Conservation (phyloP, 2,888 invertebrate genomes). For the Netelia virgata region DNA sequence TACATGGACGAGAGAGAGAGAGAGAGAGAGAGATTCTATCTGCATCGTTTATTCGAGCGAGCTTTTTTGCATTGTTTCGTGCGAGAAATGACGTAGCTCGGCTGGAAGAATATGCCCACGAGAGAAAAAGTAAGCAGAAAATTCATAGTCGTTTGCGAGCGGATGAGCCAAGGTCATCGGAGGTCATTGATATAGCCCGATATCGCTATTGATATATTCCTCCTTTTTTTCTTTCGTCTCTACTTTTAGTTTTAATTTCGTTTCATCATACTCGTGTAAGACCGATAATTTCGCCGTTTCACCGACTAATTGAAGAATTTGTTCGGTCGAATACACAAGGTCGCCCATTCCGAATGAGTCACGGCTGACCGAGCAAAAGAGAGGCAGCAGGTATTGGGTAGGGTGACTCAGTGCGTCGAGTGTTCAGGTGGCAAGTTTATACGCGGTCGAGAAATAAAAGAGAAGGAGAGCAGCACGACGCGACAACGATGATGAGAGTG, state of each 20-base stretch:
- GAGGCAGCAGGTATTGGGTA: slow-evolving; percentile 23
- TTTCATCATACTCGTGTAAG: not conserved
- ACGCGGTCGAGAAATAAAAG: slow-evolving; percentile 22
- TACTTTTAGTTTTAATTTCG: no score
- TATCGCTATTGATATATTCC: not conserved
- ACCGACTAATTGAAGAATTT: not conserved
- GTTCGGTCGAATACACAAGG: not conserved
- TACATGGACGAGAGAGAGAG: not conserved
- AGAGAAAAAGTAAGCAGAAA: not conserved
- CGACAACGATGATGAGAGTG: slow-evolving; percentile 18
- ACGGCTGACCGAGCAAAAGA: not conserved
- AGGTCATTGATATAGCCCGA: slow-evolving; percentile 7
- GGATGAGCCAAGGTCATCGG: slow-evolving; percentile 45
- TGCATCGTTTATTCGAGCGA: slow-evolving; percentile 24
- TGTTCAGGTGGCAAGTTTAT: slow-evolving; percentile 35
- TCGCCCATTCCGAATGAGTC: slow-evolving; percentile 4
- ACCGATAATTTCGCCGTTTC: not conserved
- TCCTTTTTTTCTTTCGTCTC: no score
- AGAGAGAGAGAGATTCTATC: slow-evolving; percentile 17
- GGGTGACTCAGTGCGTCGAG: slow-evolving; percentile 32
- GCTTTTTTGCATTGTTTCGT: slow-evolving; percentile 22
- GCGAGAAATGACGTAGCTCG: slow-evolving; percentile 6
- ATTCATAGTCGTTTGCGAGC: not conserved
- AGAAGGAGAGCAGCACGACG: slow-evolving; percentile 21
- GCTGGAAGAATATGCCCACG: not conserved